Evolutionary conservation across 1,140 invertebrate species (phyloP), one percentile per base, ranked within the genome.

Genomic region (Pogonomyrmex californicus): DNA sequence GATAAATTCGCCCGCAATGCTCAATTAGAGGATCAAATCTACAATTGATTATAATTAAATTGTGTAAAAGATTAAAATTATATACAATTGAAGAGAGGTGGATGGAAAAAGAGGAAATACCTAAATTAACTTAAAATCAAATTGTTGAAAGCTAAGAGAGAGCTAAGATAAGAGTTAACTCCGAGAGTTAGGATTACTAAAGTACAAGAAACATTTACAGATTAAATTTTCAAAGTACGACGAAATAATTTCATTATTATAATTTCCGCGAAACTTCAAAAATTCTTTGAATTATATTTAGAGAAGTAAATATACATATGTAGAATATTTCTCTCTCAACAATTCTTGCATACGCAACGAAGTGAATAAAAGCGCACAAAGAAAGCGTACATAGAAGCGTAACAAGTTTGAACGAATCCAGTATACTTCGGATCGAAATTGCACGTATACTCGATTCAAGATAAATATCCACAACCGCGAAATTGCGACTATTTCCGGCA

Each of bases 381-480:
- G 30, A 23, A 23, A 23, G 23, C 23, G 47, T 14, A 1, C 14
- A 30, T 58, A 63, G 33, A 81, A 66, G 70, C 62, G 4, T 41
- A 70, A 70, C 65, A 70, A 81, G 14, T 71, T 44, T 65, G 36
- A 82, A 14, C 23, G 14, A 56, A 12, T 33, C 0, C 36, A 33
- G 36, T n/a, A 41, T 56, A 12, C 17, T 33, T 14, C n/a, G 4
- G 6, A 38, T 60, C 66, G 51, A 62, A 58, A 73, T 82, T 58
- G 51, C 51, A 71, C 79, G 38, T 73, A 66, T 41, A 30, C 33
- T 3, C 23, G 49, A 65, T 65, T 23, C 41, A 23, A 65, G 60
- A 44, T 70, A 82, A 82, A 71, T 38, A 82, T 71, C 49, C 38
- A 38, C 30, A 56, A 71, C 54, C 38, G 41, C 30, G 30, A 71